These are phyloP conservation scores for Cotesia typhae DNA, from an alignment of 1,140 invertebrate genomes.

Conservation along the genomic window DNA sequence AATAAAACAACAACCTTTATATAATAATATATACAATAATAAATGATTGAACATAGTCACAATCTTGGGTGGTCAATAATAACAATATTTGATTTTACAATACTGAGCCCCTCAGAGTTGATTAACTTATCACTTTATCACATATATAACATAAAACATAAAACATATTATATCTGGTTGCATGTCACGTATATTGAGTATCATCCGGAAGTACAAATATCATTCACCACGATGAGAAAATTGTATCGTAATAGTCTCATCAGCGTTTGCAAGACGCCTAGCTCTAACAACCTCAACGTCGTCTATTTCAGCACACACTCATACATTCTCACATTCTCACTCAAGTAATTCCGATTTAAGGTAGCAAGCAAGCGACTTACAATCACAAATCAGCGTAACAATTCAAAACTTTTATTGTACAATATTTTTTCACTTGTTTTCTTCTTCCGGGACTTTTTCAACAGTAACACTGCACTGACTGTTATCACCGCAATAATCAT, in stretches of 20 bases:
- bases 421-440: slow-evolving; percentile 32
- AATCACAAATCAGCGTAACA: too few relatives aligned
- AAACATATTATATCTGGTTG: not conserved
- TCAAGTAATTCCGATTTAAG: too few relatives aligned
- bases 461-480: slow-evolving; percentile 43
- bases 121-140: slow-evolving; percentile 13
- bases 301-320: slow-evolving; percentile 16
- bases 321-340: slow-evolving; percentile 13
- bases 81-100: not conserved
- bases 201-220: slow-evolving; percentile 29
- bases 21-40: too few relatives aligned
- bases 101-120: not conserved
- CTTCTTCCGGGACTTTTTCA: slow-evolving; percentile 38
- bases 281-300: not conserved
- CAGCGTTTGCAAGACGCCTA: slow-evolving; percentile 3
- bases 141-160: not conserved
- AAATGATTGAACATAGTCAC: not conserved
- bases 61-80: too few relatives aligned
- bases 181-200: slow-evolving; percentile 20
- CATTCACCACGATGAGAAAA: slow-evolving; percentile 24
- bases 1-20: too few relatives aligned
- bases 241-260: slow-evolving; percentile 20
- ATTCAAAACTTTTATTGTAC: not conserved
- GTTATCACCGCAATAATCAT: slow-evolving; percentile 46
- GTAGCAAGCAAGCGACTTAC: too few relatives aligned